phyloP scores from a whole-genome alignment of 1,140 invertebrate species.

The Arctopsyche grandis region DNA sequence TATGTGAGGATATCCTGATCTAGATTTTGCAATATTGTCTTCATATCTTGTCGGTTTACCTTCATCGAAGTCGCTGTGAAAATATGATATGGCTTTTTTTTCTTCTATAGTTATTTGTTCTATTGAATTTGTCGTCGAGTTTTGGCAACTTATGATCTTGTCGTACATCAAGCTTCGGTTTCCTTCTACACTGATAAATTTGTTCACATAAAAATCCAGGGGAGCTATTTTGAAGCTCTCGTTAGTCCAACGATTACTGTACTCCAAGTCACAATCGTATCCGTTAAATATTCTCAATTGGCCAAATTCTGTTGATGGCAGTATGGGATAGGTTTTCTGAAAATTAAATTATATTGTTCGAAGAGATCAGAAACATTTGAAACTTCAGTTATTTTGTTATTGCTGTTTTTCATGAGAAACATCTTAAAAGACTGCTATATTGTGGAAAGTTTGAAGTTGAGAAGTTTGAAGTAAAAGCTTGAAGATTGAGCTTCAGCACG shows the following conservation, averaged over 20 bases:
- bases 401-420: no score
- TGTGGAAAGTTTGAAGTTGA: no score
- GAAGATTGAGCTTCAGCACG: no score
- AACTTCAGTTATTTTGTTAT: no score
- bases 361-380: slow-evolving; percentile 54
- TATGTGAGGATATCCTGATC: slow-evolving; percentile 60
- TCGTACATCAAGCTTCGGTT: slow-evolving; percentile 38
- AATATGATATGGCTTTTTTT: slow-evolving; percentile 53
- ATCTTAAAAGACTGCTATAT: no score
- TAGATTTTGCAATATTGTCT: slow-evolving; percentile 61
- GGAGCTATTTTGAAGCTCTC: slow-evolving; percentile 50
- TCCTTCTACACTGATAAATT: slow-evolving; percentile 48
- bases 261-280: slow-evolving; percentile 44
- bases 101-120: slow-evolving; percentile 52
- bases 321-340: slow-evolving; percentile 71
- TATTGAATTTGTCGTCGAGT: slow-evolving; percentile 19
- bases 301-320: slow-evolving; percentile 67
- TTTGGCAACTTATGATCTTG: slow-evolving; percentile 57
- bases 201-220: slow-evolving; percentile 57
- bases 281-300: slow-evolving; percentile 74
- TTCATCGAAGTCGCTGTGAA: slow-evolving; percentile 44
- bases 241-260: slow-evolving; percentile 36
- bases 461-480: no score
- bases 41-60: slow-evolving; percentile 42
- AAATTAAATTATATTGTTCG: slow-evolving; percentile 54